These are phyloP conservation scores for Vanessa atalanta DNA, from an alignment of 1,140 invertebrate genomes.

Conservation along the genomic window DNA sequence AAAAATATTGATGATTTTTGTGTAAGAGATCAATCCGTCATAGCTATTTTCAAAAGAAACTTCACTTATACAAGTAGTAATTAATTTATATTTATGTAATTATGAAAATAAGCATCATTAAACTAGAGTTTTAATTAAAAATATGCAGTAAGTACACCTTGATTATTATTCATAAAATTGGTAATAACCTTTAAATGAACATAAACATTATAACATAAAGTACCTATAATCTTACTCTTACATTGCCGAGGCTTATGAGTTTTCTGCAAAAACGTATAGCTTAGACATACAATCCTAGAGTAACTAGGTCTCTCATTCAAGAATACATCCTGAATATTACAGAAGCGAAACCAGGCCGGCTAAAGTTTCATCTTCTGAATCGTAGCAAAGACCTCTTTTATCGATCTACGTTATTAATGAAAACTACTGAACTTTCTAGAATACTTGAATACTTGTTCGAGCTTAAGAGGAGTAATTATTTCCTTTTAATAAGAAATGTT, in stretches of 20 bases:
- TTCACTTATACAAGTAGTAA: too few species aligned
- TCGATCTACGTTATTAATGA: slow-evolving; percentile 27
- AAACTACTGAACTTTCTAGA: slow-evolving; percentile 24
- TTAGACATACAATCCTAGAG: slow-evolving; percentile 6
- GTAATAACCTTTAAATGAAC: too few species aligned
- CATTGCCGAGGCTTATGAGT: slow-evolving; percentile 4
- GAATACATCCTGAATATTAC: slow-evolving; percentile 29
- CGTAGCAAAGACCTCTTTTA: slow-evolving; percentile 30
- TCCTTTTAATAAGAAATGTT: neutral
- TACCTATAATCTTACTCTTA: neutral
- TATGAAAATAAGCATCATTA: too few species aligned
- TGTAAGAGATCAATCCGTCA: too few species aligned
- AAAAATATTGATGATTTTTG: too few species aligned
- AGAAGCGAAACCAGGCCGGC: slow-evolving; percentile 22
- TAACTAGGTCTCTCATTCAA: slow-evolving; percentile 27
- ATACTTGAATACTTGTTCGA: slow-evolving; percentile 6
- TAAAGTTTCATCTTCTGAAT: slow-evolving; percentile 17
- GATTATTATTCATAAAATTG: too few species aligned
- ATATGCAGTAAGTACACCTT: too few species aligned
- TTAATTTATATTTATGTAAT: too few species aligned
- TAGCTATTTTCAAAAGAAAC: too few species aligned
- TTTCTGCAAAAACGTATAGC: neutral
- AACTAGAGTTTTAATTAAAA: too few species aligned
- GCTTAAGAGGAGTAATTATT: neutral
- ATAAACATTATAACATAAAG: too few species aligned